Conservation (phyloP, 2,113 vertebrate genomes). For the Salvelinus namaycush region DNA sequence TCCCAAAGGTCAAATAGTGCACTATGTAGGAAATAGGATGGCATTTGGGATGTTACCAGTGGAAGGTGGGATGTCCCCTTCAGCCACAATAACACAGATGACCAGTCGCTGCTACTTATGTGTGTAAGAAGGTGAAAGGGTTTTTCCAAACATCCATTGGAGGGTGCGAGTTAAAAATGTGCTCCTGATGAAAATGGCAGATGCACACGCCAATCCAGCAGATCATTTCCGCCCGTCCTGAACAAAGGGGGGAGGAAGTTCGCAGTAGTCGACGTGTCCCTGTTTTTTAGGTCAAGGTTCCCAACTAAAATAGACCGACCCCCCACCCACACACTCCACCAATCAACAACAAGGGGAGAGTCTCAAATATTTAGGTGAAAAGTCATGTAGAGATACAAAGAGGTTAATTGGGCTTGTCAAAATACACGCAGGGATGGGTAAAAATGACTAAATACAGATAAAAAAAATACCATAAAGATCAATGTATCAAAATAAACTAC, state of each 20-base stretch:
- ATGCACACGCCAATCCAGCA: neutral
- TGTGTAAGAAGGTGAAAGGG: slow-evolving; percentile 60
- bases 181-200: slow-evolving; percentile 37
- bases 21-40: too few relatives aligned
- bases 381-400: neutral
- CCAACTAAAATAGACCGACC: slow-evolving; percentile 30
- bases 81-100: slow-evolving; percentile 17
- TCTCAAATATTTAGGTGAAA: neutral
- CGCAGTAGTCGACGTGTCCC: neutral
- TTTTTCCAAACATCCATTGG: slow-evolving; percentile 44
- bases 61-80: neutral
- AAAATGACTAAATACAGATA: too few relatives aligned
- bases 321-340: neutral
- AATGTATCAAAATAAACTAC: too few relatives aligned
- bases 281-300: slow-evolving; percentile 41
- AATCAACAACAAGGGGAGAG: neutral
- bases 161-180: slow-evolving; percentile 33
- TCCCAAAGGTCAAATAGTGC: too few relatives aligned
- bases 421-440: too few relatives aligned
- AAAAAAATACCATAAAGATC: too few relatives aligned
- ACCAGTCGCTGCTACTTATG: neutral
- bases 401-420: too few relatives aligned
- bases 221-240: slow-evolving; percentile 53
- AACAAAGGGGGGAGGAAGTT: slow-evolving; percentile 41
- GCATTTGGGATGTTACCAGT: too few relatives aligned